Conservation (phyloP, 2,113 vertebrate genomes). For the Melospiza georgiana region DNA sequence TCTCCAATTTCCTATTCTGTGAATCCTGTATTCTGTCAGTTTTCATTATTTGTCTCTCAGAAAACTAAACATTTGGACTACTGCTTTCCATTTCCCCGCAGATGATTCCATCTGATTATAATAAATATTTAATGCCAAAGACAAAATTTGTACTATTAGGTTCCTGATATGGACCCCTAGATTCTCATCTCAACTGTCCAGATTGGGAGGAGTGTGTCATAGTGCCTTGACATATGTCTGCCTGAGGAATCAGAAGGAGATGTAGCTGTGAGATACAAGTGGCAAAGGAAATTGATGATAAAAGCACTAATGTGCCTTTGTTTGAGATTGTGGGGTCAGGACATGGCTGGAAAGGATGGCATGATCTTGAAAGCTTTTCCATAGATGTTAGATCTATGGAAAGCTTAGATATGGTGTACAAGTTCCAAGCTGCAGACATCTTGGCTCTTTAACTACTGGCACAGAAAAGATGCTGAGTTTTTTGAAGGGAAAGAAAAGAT, state of each 20-base stretch:
- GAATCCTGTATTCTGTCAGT: not conserved
- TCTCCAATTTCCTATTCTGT: not conserved
- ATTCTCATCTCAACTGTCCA: not conserved
- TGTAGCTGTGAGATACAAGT: not conserved
- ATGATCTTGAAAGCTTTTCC: not conserved
- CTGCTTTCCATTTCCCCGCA: not conserved
- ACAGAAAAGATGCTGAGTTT: not conserved
- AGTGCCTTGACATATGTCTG: not conserved
- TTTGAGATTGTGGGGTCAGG: not conserved
- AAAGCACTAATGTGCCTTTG: not conserved
- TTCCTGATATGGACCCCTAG: not conserved
- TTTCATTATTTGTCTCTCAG: not conserved
- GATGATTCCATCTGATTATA: not conserved
- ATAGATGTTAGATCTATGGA: not conserved
- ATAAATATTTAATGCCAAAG: not conserved
- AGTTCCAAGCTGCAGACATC: not conserved
- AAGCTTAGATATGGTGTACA: not conserved
- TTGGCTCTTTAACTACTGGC: not conserved
- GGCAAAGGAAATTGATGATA: not conserved
- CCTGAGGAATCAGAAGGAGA: not conserved
- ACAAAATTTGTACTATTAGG: not conserved
- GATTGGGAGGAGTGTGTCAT: not conserved
- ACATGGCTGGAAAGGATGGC: rapidly evolving
- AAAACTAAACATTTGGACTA: not conserved
- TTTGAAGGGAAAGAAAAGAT: not conserved